phyloP scores from a whole-genome alignment of 2,113 vertebrate genomes.

The Prochilodus magdalenae region DNA sequence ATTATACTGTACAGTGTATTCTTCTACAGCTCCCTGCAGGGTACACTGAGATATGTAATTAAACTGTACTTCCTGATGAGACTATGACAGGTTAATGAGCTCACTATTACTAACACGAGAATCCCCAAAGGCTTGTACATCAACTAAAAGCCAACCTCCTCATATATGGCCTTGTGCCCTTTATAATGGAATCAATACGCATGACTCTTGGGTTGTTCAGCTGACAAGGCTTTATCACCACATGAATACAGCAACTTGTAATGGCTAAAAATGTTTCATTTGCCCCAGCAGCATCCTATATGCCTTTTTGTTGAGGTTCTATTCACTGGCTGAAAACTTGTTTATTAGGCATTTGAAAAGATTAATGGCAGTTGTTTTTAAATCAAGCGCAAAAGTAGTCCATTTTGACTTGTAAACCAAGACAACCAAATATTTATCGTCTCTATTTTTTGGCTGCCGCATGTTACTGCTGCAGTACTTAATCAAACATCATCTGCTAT shows the following conservation, averaged over 20 bases:
- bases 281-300: not conserved
- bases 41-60: not conserved
- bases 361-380: not conserved
- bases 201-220: not conserved
- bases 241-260: not conserved
- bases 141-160: not conserved
- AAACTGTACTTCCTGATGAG: not conserved
- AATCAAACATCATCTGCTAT: too few relatives aligned
- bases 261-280: not conserved
- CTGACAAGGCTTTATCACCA: not conserved
- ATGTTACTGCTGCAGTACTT: too few relatives aligned
- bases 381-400: conserved; percentile 2
- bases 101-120: too few relatives aligned
- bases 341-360: not conserved
- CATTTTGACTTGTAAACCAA: not conserved
- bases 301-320: too few relatives aligned
- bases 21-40: not conserved
- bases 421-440: not conserved
- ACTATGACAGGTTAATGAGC: not conserved
- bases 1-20: not conserved
- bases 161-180: not conserved
- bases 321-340: too few relatives aligned
- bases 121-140: not conserved
- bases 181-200: not conserved
- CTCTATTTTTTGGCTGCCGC: too few relatives aligned